phyloP scores from a whole-genome alignment of 2,113 vertebrate species.

The Alectura lathami region DNA sequence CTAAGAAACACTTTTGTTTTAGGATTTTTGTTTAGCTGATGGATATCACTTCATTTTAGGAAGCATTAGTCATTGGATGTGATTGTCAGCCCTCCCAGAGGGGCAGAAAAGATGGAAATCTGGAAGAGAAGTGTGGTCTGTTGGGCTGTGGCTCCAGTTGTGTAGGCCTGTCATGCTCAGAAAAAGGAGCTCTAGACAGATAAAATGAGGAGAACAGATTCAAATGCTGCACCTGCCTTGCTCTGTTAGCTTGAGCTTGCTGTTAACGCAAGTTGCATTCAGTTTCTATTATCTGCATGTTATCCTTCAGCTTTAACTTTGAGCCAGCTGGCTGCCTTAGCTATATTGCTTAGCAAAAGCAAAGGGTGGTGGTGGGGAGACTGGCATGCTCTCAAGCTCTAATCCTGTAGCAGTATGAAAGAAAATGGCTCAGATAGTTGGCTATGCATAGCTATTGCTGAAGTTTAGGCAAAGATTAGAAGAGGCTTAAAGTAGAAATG shows the following conservation, averaged over 20 bases:
- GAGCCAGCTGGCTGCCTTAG: background rate
- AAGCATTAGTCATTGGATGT: background rate
- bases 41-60: background rate
- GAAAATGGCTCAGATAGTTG: background rate
- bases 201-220: background rate
- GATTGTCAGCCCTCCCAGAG: background rate
- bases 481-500: background rate
- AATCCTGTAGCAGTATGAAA: background rate
- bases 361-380: fast-evolving
- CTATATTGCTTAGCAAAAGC: background rate
- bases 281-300: fast-evolving
- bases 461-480: background rate
- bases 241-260: background rate
- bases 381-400: background rate
- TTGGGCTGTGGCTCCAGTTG: background rate
- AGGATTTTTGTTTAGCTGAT: background rate
- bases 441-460: background rate
- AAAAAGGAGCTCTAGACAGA: background rate
- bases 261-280: no score
- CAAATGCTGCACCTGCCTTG: background rate
- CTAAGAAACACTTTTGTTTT: background rate
- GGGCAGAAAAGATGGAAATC: background rate
- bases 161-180: background rate
- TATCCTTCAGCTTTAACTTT: background rate
- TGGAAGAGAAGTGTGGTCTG: background rate